Evolutionary conservation across 2,113 vertebrate species (phyloP), one percentile per base, ranked within the genome.

Genomic region (Nerophis ophidion): DNA sequence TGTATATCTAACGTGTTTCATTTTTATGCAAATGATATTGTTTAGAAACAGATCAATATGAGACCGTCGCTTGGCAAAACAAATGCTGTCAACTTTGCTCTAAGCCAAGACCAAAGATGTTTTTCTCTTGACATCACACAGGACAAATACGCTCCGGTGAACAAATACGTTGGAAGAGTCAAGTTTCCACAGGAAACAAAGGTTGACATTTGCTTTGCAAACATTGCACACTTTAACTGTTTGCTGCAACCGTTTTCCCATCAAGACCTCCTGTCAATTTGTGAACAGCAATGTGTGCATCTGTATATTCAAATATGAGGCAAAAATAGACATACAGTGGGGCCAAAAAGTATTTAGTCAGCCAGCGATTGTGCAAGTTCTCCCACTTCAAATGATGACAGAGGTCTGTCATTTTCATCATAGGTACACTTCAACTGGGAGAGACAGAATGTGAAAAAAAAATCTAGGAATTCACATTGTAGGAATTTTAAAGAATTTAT

Each of bases 171-270:
- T 65, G 65, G 26, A 71, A 55, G 57, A 38, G 68, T 63, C 8
- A 8, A 15, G 35, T 57, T 51, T 26, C 52, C 35, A 33, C 11
- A n/a, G 40, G 36, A 65, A 61, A 60, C 58, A 62, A 55, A 56
- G 46, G 38, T 10, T 77, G 67, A 40, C 57, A 70, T 71, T 72
- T 75, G 48, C 55, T 69, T 55, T 63, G 51, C 59, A 66, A 69
- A 54, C 56, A 57, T 35, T 16, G 48, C 9, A 26, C 45, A 55
- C 61, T 57, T 1, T 38, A 56, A 57, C 13, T 73, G 33, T 40
- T 57, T n/a, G 36, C 61, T 54, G 57, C 47, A 40, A 13, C 10
- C 19, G 35, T 48, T 53, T 36, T 44, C 17, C 48, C 46, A 15
- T 1, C 49, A 59, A 66, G 53, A 45, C 16, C 15, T 42, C 11